These are phyloP conservation scores for Cladorhizidae sp. DNA, from an alignment of 37 sponge, comb jelly and placozoan genomes.

Conservation along the genomic window DNA sequence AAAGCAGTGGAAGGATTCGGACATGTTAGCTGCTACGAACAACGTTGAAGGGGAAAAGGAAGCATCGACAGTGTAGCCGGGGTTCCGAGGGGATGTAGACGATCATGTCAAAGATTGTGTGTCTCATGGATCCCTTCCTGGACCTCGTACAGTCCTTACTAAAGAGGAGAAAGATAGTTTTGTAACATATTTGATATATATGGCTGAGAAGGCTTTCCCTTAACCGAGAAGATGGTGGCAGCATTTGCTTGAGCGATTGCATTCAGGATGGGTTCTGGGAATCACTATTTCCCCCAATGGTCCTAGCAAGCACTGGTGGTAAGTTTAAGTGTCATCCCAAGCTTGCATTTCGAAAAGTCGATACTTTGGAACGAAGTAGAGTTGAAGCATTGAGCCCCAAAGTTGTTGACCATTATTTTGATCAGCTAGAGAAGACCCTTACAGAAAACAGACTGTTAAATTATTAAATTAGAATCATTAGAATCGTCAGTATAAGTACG, in stretches of 20 bases:
- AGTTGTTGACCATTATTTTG: neutral
- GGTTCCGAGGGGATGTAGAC: neutral
- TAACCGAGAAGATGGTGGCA: neutral
- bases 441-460: neutral
- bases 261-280: neutral
- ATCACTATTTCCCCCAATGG: neutral
- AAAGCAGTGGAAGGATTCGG: neutral
- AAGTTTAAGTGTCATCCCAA: neutral
- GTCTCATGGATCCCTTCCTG: neutral
- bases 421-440: neutral
- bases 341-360: neutral
- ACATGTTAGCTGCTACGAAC: conserved; percentile 2
- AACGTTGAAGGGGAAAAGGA: neutral
- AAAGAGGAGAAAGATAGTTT: neutral
- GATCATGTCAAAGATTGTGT: neutral
- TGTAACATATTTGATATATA: neutral
- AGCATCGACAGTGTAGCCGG: neutral
- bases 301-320: conserved; percentile 7
- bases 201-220: conserved; percentile 9
- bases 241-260: neutral
- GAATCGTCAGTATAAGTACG: neutral
- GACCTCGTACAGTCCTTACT: conserved; percentile 11
- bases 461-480: neutral
- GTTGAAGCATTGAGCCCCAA: neutral
- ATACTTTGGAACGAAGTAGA: neutral